Evolutionary conservation across 2,113 vertebrate species (phyloP).

Genomic region (Sphaerodactylus townsendi): DNA sequence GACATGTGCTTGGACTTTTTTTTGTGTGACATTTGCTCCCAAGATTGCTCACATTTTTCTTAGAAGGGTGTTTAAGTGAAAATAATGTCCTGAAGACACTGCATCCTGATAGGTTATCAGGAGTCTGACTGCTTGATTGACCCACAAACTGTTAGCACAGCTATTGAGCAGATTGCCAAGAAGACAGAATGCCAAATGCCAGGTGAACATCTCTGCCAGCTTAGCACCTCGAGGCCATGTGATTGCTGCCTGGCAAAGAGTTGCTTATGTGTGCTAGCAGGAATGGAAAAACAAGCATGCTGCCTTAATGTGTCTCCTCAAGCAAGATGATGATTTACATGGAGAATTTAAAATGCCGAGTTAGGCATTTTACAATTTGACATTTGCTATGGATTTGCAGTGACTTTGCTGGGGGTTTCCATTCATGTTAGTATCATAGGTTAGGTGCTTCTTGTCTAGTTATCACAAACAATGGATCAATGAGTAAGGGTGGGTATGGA

Average conservation of each 20-base stretch:
- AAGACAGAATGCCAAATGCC: constrained; percentile 63
- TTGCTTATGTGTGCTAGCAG: constrained; percentile 40
- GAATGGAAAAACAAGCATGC: constrained; percentile 55
- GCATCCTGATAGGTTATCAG: constrained; percentile 59
- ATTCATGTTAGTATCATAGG: background rate
- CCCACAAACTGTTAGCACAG: constrained; percentile 66
- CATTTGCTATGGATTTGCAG: constrained; percentile 21
- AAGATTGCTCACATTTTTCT: constrained; percentile 64
- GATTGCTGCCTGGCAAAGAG: constrained; percentile 55
- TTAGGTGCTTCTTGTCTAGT: background rate
- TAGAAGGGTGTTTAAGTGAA: constrained; percentile 66
- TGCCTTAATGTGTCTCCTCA: constrained; percentile 43
- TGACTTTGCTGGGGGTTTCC: constrained; percentile 18
- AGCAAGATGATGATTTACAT: constrained; percentile 47
- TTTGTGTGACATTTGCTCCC: constrained; percentile 53
- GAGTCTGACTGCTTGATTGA: constrained; percentile 64
- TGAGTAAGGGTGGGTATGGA: no score
- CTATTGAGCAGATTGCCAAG: constrained; percentile 56
- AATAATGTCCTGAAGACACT: constrained; percentile 56
- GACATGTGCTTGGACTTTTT: constrained; percentile 46
- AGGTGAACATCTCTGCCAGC: constrained; percentile 66
- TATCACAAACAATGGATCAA: background rate
- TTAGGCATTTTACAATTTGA: constrained; percentile 52
- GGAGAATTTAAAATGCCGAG: constrained; percentile 55
- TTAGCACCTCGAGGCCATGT: constrained; percentile 67